phyloP scores from a whole-genome alignment of 2,113 vertebrate species.

The Odontophorus gujanensis region DNA sequence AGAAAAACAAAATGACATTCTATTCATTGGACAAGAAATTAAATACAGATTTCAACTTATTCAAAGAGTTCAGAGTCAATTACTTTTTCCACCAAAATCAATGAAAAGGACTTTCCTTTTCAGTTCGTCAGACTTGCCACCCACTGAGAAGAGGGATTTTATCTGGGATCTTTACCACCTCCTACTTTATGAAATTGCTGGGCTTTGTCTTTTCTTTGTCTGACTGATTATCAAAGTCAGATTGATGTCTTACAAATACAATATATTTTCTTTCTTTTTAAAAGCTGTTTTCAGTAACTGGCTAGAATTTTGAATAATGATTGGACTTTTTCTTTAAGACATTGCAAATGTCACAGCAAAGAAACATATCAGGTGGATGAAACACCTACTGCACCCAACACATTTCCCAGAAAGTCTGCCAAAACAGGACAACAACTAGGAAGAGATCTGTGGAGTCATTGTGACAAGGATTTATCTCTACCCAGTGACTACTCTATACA shows the following conservation, averaged over 20 bases:
- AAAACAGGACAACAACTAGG: fast-evolving
- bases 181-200: neutral
- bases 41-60: constrained; percentile 52
- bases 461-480: neutral
- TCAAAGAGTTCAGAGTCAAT: constrained; percentile 47
- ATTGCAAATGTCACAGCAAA: neutral
- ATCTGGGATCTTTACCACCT: constrained; percentile 7
- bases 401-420: neutral
- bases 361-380: neutral
- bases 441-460: neutral
- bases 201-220: neutral
- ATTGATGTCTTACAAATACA: neutral
- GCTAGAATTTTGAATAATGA: constrained; percentile 14
- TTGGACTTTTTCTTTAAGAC: neutral
- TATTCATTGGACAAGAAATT: constrained; percentile 29
- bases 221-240: neutral
- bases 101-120: constrained; percentile 46
- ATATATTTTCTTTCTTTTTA: neutral
- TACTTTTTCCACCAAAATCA: constrained; percentile 49
- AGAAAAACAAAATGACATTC: constrained; percentile 39
- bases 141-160: constrained; percentile 6
- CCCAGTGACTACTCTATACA: neutral
- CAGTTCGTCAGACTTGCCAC: constrained; percentile 20
- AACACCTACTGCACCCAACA: neutral
- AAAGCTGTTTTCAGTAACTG: neutral